Base-by-base conservation (phyloP, 2,888 invertebrate species). In the Ochropleura plecta region DNA sequence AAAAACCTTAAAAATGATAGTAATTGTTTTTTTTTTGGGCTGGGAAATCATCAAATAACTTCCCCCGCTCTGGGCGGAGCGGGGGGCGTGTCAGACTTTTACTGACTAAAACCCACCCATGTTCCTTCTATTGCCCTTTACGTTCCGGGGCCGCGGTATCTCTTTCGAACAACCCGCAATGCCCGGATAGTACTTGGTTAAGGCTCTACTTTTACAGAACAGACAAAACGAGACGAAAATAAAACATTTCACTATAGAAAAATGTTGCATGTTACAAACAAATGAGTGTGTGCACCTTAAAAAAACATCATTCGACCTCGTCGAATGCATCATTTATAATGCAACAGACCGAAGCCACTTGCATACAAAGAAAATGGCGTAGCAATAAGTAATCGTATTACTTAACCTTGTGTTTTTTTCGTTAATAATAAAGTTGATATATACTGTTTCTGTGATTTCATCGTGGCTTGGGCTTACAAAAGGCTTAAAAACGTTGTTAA, bases 401-500 rank as follows among this genome's bases (percentile, higher is more conserved):
- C 76, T 70, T 67, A 78, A 70, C 66, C 46, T 57, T 59, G 42
- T 77, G 30, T 30, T 30, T 57, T 71, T 67, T 60, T 59, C 53
- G n/a, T 72, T 78, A 55, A 78, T 75, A 78, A 83, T 76, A 69
- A 70, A 71, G 67, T 40, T 18, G 20, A 16, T 44, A 9, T 18
- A 3, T 67, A 55, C 18, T 46, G 8, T 48, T 66, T 64, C 57
- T 60, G 40, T 49, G 73, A 51, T 66, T 57, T 55, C 70, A 66
- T 74, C 44, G 48, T 14, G 42, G 12, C 10, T n/a, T 65, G 49
- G 30, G 44, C 60, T 62, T 51, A 66, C 60, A 68, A 75, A 82
- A 73, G 60, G 64, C 68, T 76, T 66, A 62, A 76, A 75, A 85
- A 88, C 71, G 49, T 86, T 86, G 88, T 90, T 87, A 88, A 86